Evolutionary conservation across 2,888 invertebrate genomes (phyloP).

Genomic region (Caenorhabditis sp.): DNA sequence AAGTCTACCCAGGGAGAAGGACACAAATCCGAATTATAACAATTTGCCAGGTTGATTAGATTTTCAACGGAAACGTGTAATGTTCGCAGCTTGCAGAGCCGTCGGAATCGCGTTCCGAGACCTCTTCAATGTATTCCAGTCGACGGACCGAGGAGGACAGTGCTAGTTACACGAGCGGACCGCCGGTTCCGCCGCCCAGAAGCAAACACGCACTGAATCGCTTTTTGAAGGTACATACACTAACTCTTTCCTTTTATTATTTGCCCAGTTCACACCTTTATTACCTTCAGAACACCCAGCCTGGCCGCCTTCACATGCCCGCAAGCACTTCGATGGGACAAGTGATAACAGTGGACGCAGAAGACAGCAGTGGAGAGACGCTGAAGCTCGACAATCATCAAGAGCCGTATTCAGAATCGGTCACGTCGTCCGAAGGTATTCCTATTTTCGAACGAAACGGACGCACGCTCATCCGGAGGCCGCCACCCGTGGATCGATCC

Average conservation of each 20-base stretch:
- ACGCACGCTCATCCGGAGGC: conserved; percentile 19
- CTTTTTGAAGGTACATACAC: conserved; percentile 7
- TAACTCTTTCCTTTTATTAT: too few species aligned
- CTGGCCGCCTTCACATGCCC: conserved; percentile 29
- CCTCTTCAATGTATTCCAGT: conserved; percentile 47
- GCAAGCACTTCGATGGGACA: conserved; percentile 37
- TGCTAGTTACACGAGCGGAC: conserved; percentile 35
- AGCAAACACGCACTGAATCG: not conserved
- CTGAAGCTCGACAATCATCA: conserved; percentile 11
- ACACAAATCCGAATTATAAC: conserved; percentile 24
- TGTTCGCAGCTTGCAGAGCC: conserved; percentile 3
- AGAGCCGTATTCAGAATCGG: conserved; percentile 27
- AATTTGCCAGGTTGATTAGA: conserved; percentile 22
- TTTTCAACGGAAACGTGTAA: not conserved
- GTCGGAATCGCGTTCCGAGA: conserved; percentile 32
- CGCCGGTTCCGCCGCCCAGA: conserved; percentile 49
- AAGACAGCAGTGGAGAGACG: conserved; percentile 53
- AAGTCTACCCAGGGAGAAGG: not conserved
- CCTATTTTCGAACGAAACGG: conserved; percentile 26
- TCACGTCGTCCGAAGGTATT: conserved; percentile 46
- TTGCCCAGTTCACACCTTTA: not conserved
- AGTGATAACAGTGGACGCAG: conserved; percentile 12
- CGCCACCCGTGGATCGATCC: conserved; percentile 53
- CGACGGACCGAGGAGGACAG: conserved; percentile 50
- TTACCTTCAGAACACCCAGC: conserved; percentile 11